phyloP scores from a whole-genome alignment of 2,113 vertebrate species.

The Pterocles orientalis region DNA sequence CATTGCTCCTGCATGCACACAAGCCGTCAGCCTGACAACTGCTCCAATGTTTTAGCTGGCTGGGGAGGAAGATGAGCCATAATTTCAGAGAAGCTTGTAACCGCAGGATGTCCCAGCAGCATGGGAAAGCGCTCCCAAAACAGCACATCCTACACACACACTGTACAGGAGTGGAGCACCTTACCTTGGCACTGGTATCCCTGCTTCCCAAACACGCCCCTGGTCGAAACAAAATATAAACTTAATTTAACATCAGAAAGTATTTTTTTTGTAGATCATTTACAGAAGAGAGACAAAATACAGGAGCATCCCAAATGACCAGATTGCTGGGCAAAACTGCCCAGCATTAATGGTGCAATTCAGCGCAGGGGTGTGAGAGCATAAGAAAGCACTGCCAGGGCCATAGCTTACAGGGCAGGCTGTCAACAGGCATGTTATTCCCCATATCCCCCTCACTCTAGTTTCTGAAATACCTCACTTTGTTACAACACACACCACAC shows the following conservation, averaged over 20 bases:
- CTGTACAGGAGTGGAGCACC: not conserved
- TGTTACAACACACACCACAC: conserved; percentile 8
- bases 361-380: not conserved
- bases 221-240: conserved; percentile 68
- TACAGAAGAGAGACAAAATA: not conserved
- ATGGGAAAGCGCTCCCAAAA: not conserved
- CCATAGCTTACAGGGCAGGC: not conserved
- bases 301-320: not conserved
- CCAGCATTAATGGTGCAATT: not conserved
- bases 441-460: not conserved
- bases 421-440: not conserved
- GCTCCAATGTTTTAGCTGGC: not conserved
- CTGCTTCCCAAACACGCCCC: conserved; percentile 98
- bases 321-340: not conserved
- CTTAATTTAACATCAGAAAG: not conserved
- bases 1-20: not conserved
- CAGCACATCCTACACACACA: not conserved
- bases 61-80: not conserved
- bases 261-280: not conserved
- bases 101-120: not conserved
- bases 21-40: not conserved
- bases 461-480: not conserved
- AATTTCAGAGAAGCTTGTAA: not conserved
- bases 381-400: not conserved
- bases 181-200: conserved; percentile 99